Evolutionary conservation across 2,888 invertebrate genomes (phyloP).

Genomic region (Acheta domesticus): DNA sequence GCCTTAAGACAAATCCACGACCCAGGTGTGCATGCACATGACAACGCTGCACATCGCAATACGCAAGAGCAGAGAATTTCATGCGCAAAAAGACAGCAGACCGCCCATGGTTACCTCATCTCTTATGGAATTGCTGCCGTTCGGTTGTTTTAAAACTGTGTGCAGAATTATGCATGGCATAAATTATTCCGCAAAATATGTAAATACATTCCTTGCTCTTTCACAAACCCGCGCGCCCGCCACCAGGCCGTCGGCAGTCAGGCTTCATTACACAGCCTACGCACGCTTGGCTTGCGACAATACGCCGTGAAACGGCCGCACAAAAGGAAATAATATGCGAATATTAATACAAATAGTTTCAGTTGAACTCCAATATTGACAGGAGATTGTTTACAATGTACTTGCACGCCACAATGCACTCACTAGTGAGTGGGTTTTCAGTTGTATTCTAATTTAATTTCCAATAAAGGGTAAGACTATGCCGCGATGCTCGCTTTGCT

Average conservation of each 20-base stretch:
- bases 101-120: too few relatives aligned
- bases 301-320: background rate
- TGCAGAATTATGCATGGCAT: background rate
- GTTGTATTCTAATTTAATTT: too few relatives aligned
- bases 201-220: background rate
- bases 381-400: slow-evolving; percentile 3
- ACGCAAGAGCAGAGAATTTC: too few relatives aligned
- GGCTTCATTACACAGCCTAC: background rate
- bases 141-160: background rate
- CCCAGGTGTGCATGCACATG: too few relatives aligned
- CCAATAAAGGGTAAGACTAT: too few relatives aligned
- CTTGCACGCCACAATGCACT: background rate
- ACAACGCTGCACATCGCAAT: too few relatives aligned
- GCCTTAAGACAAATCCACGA: too few relatives aligned
- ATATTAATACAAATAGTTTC: background rate
- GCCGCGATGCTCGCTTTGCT: too few relatives aligned
- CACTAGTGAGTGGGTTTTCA: too few relatives aligned
- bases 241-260: background rate
- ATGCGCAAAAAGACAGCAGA: too few relatives aligned
- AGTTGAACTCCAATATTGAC: background rate
- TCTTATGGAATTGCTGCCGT: background rate
- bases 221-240: background rate
- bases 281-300: background rate
- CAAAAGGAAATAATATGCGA: background rate
- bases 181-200: slow-evolving; percentile 1